Percentiles rank a stretch among this genome's conserved stretches.
Conservation (phyloP, 1,140 invertebrate species). For the Temnothorax nylanderi region DNA sequence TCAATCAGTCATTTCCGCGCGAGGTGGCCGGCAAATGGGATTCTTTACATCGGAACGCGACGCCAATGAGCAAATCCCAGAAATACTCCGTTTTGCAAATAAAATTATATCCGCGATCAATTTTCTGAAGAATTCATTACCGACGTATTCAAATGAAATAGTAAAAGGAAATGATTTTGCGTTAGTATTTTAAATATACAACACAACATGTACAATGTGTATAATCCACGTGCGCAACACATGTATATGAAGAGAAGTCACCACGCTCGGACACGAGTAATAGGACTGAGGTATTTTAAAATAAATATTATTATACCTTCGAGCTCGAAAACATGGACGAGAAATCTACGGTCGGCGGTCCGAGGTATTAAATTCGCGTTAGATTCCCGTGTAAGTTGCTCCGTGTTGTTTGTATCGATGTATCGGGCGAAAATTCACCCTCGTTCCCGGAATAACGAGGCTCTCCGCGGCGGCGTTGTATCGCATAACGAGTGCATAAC, state of each 20-base stretch:
- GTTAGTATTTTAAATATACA: no score
- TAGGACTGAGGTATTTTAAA: no score
- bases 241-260: no score
- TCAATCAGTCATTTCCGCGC: constrained; percentile 59
- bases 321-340: not conserved
- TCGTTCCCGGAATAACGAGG: constrained; percentile 50
- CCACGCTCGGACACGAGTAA: no score
- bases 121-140: not conserved
- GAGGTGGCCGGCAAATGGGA: not conserved
- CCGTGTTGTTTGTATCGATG: constrained; percentile 23
- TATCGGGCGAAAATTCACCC: constrained; percentile 33
- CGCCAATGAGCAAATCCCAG: not conserved
- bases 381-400: constrained; percentile 34
- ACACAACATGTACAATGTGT: no score
- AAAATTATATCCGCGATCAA: not conserved
- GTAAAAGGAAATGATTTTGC: not conserved
- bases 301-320: not conserved
- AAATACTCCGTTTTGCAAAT: not conserved
- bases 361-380: constrained; percentile 28
- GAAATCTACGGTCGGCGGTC: not conserved
- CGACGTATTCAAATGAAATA: not conserved
- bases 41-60: not conserved
- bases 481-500: constrained; percentile 54
- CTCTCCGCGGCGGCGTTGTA: constrained; percentile 12
- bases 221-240: no score